These are phyloP conservation scores for Bilobella aurantiaca DNA, from an alignment of 1,140 invertebrate species.

Conservation along the genomic window DNA sequence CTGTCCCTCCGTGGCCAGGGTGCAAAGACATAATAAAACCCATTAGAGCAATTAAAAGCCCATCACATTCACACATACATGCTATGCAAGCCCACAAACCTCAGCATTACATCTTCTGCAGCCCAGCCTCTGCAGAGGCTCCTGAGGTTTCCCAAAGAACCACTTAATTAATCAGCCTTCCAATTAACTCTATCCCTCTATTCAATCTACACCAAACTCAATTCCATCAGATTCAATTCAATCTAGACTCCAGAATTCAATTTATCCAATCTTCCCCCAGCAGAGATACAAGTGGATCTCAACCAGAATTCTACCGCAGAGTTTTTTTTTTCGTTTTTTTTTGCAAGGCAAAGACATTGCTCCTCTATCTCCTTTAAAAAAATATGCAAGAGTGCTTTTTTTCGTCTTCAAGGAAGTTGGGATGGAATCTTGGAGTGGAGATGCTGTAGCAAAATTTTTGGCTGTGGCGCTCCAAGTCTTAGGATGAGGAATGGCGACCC, in stretches of 20 bases:
- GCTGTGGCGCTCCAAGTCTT: too few species aligned
- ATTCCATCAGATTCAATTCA: too few species aligned
- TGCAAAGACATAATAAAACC: slow-evolving; percentile 21
- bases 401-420: slow-evolving; percentile 7
- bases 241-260: too few species aligned
- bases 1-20: not conserved
- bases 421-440: too few species aligned
- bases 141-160: not conserved
- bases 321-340: not conserved
- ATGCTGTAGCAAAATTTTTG: too few species aligned
- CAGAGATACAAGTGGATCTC: too few species aligned
- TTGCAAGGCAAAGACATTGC: not conserved
- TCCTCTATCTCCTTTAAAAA: too few species aligned
- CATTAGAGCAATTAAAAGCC: slow-evolving; percentile 28
- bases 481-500: slow-evolving; percentile 34
- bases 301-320: not conserved
- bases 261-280: too few species aligned
- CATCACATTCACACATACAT: slow-evolving; percentile 18
- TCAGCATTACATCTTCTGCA: not conserved
- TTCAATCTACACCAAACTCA: too few species aligned
- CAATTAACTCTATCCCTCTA: not conserved
- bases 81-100: not conserved
- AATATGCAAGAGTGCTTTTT: slow-evolving; percentile 1
- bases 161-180: not conserved
- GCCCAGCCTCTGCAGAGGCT: not conserved